Base-by-base conservation (phyloP, 2,888 invertebrate genomes). In the Athalia circularis region DNA sequence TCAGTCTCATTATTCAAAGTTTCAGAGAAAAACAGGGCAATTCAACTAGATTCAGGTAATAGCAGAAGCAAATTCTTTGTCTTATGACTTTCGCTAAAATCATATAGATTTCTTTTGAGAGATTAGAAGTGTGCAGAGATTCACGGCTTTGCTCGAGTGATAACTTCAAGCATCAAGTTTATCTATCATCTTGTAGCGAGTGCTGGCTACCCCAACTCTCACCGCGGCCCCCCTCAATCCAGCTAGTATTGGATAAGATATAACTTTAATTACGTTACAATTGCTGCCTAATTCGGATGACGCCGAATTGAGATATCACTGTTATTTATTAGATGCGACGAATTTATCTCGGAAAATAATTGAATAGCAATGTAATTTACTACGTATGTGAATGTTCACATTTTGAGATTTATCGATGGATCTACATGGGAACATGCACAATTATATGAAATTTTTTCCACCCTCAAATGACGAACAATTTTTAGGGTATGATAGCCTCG, bases 141-240 rank as follows among this genome's bases (percentile, higher is more conserved):
- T 67, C 7, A 67, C 15, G 9, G 47, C 50, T 65, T 68, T 54
- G 52, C 57, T 72, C 72, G 72, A 48, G 11, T 13, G 72, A 72
- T 59, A 57, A 72, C 45, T 72, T 72, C 57, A 59, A 43, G 52
- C 57, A 72, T 72, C 59, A 47, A 72, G 72, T 29, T 67, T 47
- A 59, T 59, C 47, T 57, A 72, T 47, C 86, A 86, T 84, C 86
- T 85, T 86, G 83, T 86, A 87, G 86, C 85, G 86, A 86, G 87
- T 85, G 86, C 87, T 88, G 88, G 88, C 88, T 89, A 88, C 81
- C 83, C 88, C 88, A 88, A 88, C 87, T 78, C 87, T 88, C 86
- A 87, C 85, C 83, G 87, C 89, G 88, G 87, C 89, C 87, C 89
- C 89, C 88, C 87, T 89, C 88, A 88, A 89, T 86, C 86, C 88